Percentiles rank a stretch among this genome's conserved stretches.
Conservation (phyloP, 2,113 vertebrate species). For the Corapipo altera region DNA sequence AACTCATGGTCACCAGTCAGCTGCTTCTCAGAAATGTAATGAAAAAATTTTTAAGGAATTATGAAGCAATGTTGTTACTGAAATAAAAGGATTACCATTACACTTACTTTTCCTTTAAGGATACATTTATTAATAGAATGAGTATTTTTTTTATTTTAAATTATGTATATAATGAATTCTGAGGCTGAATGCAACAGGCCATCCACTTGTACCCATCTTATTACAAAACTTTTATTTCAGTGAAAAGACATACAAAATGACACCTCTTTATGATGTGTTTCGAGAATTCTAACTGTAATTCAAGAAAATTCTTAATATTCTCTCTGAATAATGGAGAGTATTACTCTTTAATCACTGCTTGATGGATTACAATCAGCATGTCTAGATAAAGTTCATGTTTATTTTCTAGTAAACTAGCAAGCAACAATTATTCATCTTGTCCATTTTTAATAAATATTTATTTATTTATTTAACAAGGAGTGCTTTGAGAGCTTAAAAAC, state of each 20-base stretch:
- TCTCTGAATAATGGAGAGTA: slow-evolving; percentile 56
- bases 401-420: slow-evolving; percentile 57
- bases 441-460: background rate
- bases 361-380: slow-evolving; percentile 70
- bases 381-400: slow-evolving; percentile 73
- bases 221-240: slow-evolving; percentile 14
- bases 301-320: slow-evolving; percentile 56
- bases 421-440: slow-evolving; percentile 53
- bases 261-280: background rate
- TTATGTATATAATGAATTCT: background rate
- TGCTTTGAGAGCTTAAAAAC: slow-evolving; percentile 1
- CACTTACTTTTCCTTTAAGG: background rate
- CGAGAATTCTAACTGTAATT: slow-evolving; percentile 60
- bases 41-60: background rate
- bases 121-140: background rate
- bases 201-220: background rate
- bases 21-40: background rate
- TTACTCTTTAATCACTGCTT: slow-evolving; percentile 70
- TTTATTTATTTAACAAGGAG: background rate
- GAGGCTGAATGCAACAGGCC: background rate
- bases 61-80: background rate
- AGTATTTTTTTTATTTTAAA: background rate
- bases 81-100: background rate
- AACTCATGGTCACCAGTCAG: background rate
- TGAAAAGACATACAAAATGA: slow-evolving; percentile 19